phyloP scores from a whole-genome alignment of 2,113 vertebrate species.

The Vulpes ferrilata region DNA sequence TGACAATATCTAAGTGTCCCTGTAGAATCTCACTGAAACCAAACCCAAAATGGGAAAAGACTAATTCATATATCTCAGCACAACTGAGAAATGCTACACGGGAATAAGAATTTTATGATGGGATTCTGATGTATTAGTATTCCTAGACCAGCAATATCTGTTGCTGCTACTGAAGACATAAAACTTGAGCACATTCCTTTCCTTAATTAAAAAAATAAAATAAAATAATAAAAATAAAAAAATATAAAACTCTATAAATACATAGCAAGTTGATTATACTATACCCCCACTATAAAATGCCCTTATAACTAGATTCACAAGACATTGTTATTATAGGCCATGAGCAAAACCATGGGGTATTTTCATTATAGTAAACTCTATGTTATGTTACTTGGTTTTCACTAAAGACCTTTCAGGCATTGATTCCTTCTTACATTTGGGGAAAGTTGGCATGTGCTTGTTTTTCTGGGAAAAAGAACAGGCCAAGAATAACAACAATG shows the following conservation, averaged over 20 bases:
- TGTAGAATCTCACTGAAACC: conserved; percentile 14
- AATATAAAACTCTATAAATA: conserved; percentile 17
- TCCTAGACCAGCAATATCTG: not conserved
- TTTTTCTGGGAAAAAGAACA: conserved; percentile 33
- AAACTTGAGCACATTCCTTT: conserved; percentile 40
- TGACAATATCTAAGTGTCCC: not conserved
- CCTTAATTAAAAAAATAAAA: not conserved
- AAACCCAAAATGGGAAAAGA: conserved; percentile 41
- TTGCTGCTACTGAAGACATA: not conserved
- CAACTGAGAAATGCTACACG: conserved; percentile 37
- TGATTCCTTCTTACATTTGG: not conserved
- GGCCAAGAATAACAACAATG: conserved; percentile 17
- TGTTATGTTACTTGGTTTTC: conserved; percentile 27
- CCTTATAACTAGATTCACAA: not conserved
- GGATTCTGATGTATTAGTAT: conserved; percentile 13
- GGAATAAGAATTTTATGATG: conserved; percentile 27
- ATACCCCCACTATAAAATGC: conserved; percentile 7
- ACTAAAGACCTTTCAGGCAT: conserved; percentile 29
- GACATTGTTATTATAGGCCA: not conserved
- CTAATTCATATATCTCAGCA: conserved; percentile 1
- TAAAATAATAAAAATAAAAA: not conserved
- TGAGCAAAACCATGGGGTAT: conserved; percentile 10
- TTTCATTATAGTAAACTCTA: conserved; percentile 43
- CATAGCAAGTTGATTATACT: not conserved
- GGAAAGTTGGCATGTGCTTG: not conserved